Base-by-base conservation (phyloP, 1,140 invertebrate species). In the Glossosoma conforme region DNA sequence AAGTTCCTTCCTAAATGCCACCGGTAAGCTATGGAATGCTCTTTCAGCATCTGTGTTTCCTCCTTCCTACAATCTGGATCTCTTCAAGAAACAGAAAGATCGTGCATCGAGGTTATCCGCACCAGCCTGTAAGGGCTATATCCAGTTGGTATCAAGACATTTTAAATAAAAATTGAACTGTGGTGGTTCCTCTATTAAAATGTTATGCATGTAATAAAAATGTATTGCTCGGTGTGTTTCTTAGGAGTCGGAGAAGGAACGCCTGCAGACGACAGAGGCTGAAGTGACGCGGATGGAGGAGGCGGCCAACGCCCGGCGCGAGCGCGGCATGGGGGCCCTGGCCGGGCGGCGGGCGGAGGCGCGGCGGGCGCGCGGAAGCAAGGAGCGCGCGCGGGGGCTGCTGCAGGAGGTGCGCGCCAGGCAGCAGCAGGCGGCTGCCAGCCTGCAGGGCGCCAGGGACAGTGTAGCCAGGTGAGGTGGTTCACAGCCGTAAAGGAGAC, bases 191-290 rank as follows among this genome's bases (percentile, higher is more conserved):
- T 14, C 8, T 9, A 36, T 36, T 36, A 11, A 36, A 36, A 9
- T 11, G 14, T 36, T 15, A 9, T 14, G 14, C 6, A 9, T 9
- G 14, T 36, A 36, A 15, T 15, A 36, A 36, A 9, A 9, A 36
- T 36, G 6, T 36, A 11, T 36, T 5, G 6, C 5, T 9, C 14
- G 14, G 14, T 36, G 14, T 36, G 9, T 5, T 18, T 40, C 20
- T 30, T n/a, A 49, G 46, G 46, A 49, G 30, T 49, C 46, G 4
- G 46, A 49, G 18, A n/a, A 28, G 19, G 21, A 49, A 18, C 15
- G 37, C 15, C 5, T 41, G 17, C 14, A 40, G 36, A 30, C 17
- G 9, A 14, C 32, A 24, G 36, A 32, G 9, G n/a, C 21, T 3
- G 46, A 40, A 13, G 4, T 40, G 5, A 9, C 22, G 6, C 9